Percentiles rank a stretch among this genome's conserved stretches.
Evolutionary conservation across 2,797 vertebrate species (phyloP).

Genomic region (Lacerta viridis): DNA sequence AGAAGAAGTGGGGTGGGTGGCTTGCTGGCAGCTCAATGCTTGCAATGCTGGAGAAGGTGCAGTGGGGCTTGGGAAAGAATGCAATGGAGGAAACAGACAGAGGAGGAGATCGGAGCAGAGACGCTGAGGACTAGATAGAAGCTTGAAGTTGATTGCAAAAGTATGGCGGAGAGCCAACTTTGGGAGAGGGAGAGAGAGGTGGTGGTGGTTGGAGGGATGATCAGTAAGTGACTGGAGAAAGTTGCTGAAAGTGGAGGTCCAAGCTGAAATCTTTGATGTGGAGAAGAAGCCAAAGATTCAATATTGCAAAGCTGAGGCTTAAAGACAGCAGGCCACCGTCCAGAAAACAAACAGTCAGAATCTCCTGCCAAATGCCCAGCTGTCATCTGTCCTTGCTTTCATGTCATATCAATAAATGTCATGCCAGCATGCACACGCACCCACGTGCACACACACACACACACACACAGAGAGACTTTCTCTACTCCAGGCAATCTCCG

Average conservation of each 20-base stretch:
- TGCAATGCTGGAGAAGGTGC: not conserved
- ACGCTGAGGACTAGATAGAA: not conserved
- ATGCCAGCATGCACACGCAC: not conserved
- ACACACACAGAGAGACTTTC: not conserved
- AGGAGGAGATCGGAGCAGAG: not conserved
- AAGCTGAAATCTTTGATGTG: not conserved
- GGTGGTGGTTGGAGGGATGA: not conserved
- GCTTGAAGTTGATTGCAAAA: not conserved
- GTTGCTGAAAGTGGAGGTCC: not conserved
- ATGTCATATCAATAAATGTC: not conserved
- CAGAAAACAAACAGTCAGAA: not conserved
- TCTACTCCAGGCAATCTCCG: not conserved
- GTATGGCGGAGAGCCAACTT: too few relatives aligned
- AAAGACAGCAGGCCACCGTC: fast-evolving
- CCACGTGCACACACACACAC: too few relatives aligned
- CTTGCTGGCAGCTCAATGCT: not conserved
- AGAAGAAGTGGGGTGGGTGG: not conserved
- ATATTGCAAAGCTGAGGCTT: fast-evolving
- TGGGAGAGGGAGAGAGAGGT: not conserved
- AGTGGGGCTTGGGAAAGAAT: too few relatives aligned
- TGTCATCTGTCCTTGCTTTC: constrained; percentile 31
- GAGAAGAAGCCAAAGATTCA: fast-evolving
- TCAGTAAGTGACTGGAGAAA: not conserved
- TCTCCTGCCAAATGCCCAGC: not conserved
- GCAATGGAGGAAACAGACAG: too few relatives aligned